Percentiles rank a stretch among this genome's conserved stretches.
Evolutionary conservation across 1,140 invertebrate species (phyloP).

Genomic region (Oryctes rhinoceros): DNA sequence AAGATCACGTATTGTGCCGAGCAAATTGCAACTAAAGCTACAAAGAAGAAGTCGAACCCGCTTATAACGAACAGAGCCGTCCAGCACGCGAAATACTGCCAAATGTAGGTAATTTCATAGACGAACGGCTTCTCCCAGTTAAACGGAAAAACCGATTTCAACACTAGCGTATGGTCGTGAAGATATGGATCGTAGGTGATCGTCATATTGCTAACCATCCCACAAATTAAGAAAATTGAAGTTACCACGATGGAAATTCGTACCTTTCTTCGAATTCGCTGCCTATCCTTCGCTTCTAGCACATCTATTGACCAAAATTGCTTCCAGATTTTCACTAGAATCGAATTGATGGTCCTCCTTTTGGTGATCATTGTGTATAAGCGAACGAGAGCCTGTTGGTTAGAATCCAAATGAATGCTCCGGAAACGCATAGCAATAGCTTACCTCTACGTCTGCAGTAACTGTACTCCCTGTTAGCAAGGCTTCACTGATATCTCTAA

Average conservation of each 20-base stretch:
- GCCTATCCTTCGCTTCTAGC: neutral
- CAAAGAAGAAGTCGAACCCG: constrained; percentile 24
- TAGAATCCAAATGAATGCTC: no score
- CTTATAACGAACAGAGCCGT: neutral
- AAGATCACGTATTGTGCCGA: constrained; percentile 10
- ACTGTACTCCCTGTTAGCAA: no score
- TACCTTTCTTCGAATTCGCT: neutral
- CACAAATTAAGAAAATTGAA: neutral
- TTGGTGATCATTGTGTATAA: neutral
- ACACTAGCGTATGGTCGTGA: neutral
- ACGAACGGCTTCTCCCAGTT: neutral
- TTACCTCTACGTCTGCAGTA: no score
- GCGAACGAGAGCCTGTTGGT: neutral
- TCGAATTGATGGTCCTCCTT: neutral
- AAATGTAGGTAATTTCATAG: neutral
- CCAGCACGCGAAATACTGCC: constrained; percentile 12
- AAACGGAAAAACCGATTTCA: constrained; percentile 28
- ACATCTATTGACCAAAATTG: constrained; percentile 13
- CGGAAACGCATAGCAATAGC: no score
- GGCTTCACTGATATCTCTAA: no score
- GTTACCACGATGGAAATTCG: neutral
- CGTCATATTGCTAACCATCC: neutral
- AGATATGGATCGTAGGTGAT: neutral
- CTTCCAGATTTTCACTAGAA: constrained; percentile 24
- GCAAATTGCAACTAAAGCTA: constrained; percentile 19